These are phyloP conservation scores for Prosapia bicincta DNA, from an alignment of 2,888 invertebrate genomes.

Conservation along the genomic window DNA sequence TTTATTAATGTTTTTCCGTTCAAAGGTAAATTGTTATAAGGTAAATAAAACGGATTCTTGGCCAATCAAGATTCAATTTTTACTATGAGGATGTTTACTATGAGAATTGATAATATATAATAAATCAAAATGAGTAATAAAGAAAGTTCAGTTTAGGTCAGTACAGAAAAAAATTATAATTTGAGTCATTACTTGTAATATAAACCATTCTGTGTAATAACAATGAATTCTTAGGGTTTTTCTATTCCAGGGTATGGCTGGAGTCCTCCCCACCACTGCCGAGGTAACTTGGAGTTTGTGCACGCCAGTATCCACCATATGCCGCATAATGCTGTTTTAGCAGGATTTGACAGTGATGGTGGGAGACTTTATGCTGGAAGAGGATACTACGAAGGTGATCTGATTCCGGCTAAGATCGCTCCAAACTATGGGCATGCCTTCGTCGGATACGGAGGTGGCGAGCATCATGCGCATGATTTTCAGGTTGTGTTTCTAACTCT, in stretches of 20 bases:
- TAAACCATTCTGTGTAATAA: no score
- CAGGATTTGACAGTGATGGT: slow-evolving; percentile 69
- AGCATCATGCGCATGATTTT: slow-evolving; percentile 39
- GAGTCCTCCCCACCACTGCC: slow-evolving; percentile 33
- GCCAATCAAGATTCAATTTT: no score
- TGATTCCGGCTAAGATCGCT: slow-evolving; percentile 43
- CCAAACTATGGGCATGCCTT: slow-evolving; percentile 40
- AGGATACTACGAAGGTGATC: slow-evolving; percentile 42
- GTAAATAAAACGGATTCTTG: no score
- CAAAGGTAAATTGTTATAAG: no score
- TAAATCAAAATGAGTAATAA: no score
- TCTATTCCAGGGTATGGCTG: slow-evolving; percentile 32
- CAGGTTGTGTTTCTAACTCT: slow-evolving; percentile 42
- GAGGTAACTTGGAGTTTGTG: slow-evolving; percentile 33
- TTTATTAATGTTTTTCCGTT: no score
- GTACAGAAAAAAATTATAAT: no score
- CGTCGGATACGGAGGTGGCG: slow-evolving; percentile 40
- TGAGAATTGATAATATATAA: no score
- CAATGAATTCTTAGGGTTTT: no score
- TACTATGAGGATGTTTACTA: no score
- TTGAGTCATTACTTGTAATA: no score
- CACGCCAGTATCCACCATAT: slow-evolving; percentile 46
- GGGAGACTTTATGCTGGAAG: slow-evolving; percentile 70
- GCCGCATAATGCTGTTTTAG: slow-evolving; percentile 54
- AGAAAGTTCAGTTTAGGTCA: no score